phyloP scores from a whole-genome alignment of 2,888 invertebrate genomes.

The Neoitamus cyanurus region DNA sequence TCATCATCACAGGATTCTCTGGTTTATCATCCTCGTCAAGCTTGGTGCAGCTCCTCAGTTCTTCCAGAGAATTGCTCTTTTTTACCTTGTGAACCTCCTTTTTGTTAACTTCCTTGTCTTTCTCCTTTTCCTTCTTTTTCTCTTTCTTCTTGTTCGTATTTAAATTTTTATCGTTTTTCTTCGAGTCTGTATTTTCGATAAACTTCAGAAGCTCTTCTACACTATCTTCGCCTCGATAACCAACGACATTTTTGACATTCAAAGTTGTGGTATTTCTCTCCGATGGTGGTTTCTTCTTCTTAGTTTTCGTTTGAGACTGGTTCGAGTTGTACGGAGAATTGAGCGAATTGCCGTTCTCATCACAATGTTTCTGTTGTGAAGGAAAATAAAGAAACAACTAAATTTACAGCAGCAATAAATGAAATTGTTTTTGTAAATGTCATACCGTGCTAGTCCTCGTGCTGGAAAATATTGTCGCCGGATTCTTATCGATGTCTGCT shows the following conservation, averaged over 20 bases:
- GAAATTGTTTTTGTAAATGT: conserved; percentile 13
- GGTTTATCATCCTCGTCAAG: conserved; percentile 74
- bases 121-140: conserved; percentile 66
- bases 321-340: conserved; percentile 67
- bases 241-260: conserved; percentile 74
- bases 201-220: conserved; percentile 81
- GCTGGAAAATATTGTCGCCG: conserved; percentile 51
- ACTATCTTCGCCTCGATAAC: conserved; percentile 82
- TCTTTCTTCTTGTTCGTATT: conserved; percentile 68
- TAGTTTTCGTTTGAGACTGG: conserved; percentile 71
- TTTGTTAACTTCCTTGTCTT: conserved; percentile 60
- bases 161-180: conserved; percentile 66
- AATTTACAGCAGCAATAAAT: conserved; percentile 39
- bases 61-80: conserved; percentile 83
- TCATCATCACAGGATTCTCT: conserved; percentile 61
- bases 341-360: conserved; percentile 85
- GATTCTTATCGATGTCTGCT: conserved; percentile 55
- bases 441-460: conserved; percentile 32
- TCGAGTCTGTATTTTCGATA: conserved; percentile 74
- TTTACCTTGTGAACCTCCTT: conserved; percentile 68
- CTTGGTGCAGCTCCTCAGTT: conserved; percentile 78
- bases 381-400: conserved; percentile 69
- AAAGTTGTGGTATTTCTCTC: conserved; percentile 69
- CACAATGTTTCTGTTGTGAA: conserved; percentile 68
- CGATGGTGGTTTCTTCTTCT: conserved; percentile 70